These are phyloP conservation scores for Lagenorhynchus albirostris DNA, from an alignment of 2,113 vertebrate species.

Conservation along the genomic window DNA sequence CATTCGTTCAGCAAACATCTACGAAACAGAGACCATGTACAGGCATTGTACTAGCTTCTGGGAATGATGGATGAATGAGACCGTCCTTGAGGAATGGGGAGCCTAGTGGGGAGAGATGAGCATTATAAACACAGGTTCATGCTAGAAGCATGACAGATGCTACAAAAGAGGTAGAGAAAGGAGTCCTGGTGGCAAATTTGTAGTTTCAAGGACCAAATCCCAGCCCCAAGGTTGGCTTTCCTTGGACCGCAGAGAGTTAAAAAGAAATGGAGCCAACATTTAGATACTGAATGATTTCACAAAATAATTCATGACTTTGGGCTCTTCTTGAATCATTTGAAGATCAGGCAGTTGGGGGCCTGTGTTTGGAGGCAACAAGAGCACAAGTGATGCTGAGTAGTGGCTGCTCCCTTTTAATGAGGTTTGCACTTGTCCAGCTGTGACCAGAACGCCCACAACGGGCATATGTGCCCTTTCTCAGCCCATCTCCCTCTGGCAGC, in stretches of 20 bases:
- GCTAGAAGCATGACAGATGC: not conserved
- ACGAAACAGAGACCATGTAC: not conserved
- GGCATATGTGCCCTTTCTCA: not conserved
- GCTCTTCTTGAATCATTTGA: constrained; percentile 25
- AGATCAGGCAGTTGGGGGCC: not conserved
- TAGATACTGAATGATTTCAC: not conserved
- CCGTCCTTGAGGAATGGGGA: not conserved
- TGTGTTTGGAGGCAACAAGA: not conserved
- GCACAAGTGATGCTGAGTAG: not conserved
- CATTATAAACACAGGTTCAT: not conserved
- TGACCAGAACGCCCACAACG: rapidly evolving
- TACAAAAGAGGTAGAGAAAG: not conserved
- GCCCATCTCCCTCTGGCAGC: not conserved
- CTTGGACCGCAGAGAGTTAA: not conserved
- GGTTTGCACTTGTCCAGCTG: not conserved
- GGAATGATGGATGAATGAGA: not conserved
- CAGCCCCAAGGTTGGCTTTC: not conserved
- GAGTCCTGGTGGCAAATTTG: not conserved
- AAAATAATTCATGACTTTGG: not conserved
- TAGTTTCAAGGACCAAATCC: not conserved
- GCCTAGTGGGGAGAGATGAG: not conserved
- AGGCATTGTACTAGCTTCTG: not conserved
- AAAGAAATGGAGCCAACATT: not conserved
- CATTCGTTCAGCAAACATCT: not conserved
- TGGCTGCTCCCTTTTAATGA: not conserved